Percentiles rank a stretch among this genome's conserved stretches.
phyloP scores from a whole-genome alignment of 2,797 vertebrate species.

The Pantherophis alleghaniensis region DNA sequence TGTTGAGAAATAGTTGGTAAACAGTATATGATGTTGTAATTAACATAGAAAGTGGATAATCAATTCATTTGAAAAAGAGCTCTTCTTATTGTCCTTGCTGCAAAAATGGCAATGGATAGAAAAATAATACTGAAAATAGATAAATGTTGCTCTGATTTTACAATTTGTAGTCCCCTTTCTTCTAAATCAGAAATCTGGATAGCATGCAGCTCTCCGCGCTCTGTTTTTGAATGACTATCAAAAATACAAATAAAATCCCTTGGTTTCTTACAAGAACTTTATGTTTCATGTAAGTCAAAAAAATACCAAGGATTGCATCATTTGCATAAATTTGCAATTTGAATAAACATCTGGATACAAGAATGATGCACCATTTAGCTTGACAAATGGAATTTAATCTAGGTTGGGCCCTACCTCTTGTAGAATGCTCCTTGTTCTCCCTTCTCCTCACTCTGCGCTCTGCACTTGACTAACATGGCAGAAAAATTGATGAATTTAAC shows the following conservation, averaged over 20 bases:
- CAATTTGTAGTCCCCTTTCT: background rate
- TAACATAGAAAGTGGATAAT: background rate
- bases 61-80: background rate
- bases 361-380: background rate
- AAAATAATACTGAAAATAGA: background rate
- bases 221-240: background rate
- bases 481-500: background rate
- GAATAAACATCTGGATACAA: background rate
- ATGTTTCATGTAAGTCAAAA: background rate
- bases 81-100: background rate
- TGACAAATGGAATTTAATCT: background rate
- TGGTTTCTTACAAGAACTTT: background rate
- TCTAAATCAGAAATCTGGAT: background rate
- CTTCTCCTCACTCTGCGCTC: background rate
- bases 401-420: background rate
- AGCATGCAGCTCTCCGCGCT: background rate
- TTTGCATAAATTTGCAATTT: background rate
- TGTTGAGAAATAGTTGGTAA: background rate
- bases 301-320: background rate
- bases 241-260: background rate
- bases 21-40: background rate
- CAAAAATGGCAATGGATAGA: background rate
- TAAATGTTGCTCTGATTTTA: background rate
- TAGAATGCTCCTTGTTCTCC: background rate
- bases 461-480: background rate